Evolutionary conservation across 2,888 invertebrate species (phyloP), one percentile per base, ranked within the genome.

Genomic region (Tachina grossa): DNA sequence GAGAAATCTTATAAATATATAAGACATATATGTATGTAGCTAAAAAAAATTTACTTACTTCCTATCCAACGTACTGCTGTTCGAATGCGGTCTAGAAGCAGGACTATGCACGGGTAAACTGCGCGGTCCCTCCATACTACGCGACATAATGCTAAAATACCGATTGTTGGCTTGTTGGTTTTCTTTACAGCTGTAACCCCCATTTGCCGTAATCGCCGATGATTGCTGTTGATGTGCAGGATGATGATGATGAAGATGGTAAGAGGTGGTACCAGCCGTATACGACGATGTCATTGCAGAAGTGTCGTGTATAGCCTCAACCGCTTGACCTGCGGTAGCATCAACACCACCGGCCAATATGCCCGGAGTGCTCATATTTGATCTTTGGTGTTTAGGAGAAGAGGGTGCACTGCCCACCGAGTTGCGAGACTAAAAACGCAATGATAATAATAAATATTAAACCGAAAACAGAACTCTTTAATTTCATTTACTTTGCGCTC

Each of bases 371-470:
- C 92, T 92, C 89, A 92, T 92, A 84, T 92, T 91, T 39, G 93
- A 93, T 91, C 92, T 92, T 92, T 92, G 92, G 90, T 92, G 92
- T 89, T 92, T 93, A 83, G 93, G 93, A 87, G 95, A 95, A 90
- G 93, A 95, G 55, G 95, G 95, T 45, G 95, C 95, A 89, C 95
- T 95, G 89, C 95, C 95, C 90, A 95, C 95, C 84, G 94, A 91
- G 88, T 91, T 92, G 80, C 93, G 92, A 90, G 91, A 90, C 93
- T 93, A 71, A 1, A 84, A 78, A 19, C 57, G 47, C 2, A 61
- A 39, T 31, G 1, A 53, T 8, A 31, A 43, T 55, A 57, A 16
- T 11, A 47, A 13, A 72, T 71, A 11, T 22, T 55, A 19, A 69
- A 41, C n/a, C n/a, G 1, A 63, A 45, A 51, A 72, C 66, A n/a